Percentiles rank a stretch among this genome's conserved stretches.
Conservation (phyloP, 2,888 invertebrate genomes). For the Plagodis dolabraria region DNA sequence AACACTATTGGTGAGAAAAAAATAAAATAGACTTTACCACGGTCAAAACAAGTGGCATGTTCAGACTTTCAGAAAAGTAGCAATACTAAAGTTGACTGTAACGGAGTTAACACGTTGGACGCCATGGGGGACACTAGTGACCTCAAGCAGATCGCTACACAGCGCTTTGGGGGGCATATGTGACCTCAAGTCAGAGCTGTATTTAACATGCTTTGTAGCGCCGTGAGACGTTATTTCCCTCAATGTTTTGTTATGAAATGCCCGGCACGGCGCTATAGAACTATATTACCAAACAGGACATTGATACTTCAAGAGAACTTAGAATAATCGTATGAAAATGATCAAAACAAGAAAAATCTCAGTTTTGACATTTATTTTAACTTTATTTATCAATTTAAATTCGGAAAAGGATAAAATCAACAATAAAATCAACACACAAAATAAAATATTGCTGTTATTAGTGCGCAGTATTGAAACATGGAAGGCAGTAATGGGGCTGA, state of each 20-base stretch:
- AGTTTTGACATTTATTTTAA: conserved; percentile 13
- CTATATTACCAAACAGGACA: conserved; percentile 13
- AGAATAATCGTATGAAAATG: conserved; percentile 2
- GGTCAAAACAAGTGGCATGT: too few species aligned
- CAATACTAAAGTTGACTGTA: too few species aligned
- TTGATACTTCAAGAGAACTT: too few species aligned
- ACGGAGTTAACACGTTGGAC: too few species aligned
- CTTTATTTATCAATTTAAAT: neutral
- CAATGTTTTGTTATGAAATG: conserved; percentile 10
- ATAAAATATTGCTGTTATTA: conserved; percentile 5
- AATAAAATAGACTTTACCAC: too few species aligned
- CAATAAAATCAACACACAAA: conserved; percentile 6
- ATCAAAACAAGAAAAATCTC: conserved; percentile 9
- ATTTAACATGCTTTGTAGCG: conserved; percentile 9
- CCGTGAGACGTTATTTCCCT: conserved; percentile 2
- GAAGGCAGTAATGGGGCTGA: conserved; percentile 21
- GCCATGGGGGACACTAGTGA: too few species aligned
- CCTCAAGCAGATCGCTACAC: conserved; percentile 4
- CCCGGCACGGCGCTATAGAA: conserved; percentile 13
- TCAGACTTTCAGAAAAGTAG: too few species aligned
- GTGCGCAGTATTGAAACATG: conserved; percentile 4
- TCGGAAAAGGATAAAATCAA: conserved; percentile 4
- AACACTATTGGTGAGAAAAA: too few species aligned
- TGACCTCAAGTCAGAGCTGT: conserved; percentile 17
- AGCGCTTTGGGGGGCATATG: conserved; percentile 13